Evolutionary conservation across 1,140 invertebrate species (phyloP), one percentile per base, ranked within the genome.

Genomic region (Formica selysi): DNA sequence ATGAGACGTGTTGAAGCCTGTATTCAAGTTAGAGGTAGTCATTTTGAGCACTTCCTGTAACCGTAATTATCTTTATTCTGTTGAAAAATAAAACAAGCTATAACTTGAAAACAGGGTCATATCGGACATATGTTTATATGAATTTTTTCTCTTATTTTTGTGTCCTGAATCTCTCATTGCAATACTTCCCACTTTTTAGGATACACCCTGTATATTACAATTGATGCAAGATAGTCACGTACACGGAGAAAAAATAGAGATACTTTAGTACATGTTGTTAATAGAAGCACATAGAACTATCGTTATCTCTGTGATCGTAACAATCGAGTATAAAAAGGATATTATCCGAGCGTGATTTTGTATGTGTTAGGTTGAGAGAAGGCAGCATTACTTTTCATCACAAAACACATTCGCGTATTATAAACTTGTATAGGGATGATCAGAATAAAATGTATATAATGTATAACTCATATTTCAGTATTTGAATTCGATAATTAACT

Each of bases 291-390:
- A 54, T 44, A 54, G n/a, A 51, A n/a, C 29, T 67, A 32, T 0
- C 10, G 4, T 68, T 80, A 57, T 80, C n/a, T 22, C 44, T 57
- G 22, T 44, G 76, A 54, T n/a, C 29, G 19, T 16, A 16, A 19
- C 62, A 70, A 54, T 80, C 44, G 16, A 68, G n/a, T 38, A 13
- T 68, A 36, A 68, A 80, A 68, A 38, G 29, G 32, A 54, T 68
- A 36, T 32, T 44, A 48, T 16, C 26, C 13, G 44, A 67, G 3
- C 32, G 13, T 54, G n/a, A 54, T 68, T 54, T 80, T 67, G n/a
- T 64, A 26, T 67, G 16, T 64, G 26, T 79, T 80, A 68, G 32
- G 19, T 22, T 41, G 59, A 78, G 59, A 78, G 61, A 78, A 76
- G 16, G 19, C 44, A 26, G n/a, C 1, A 36, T 65, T 67, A n/a